Conservation (phyloP, 2,113 vertebrate species). For the Rattus rattus region DNA sequence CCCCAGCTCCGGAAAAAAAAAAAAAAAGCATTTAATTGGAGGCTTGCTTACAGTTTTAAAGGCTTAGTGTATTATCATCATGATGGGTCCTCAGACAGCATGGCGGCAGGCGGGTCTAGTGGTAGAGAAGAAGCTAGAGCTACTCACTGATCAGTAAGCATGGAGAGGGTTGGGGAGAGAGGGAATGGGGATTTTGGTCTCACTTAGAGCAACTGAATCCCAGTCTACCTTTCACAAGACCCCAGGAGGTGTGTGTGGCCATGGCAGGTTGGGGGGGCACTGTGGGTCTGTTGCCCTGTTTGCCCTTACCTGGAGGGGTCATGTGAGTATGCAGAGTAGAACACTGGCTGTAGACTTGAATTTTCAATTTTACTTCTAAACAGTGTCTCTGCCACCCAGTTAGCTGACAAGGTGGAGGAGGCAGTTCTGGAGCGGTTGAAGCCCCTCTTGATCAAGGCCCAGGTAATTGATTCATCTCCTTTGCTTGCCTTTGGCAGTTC, state of each 20-base stretch:
- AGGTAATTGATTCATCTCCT: constrained; percentile 68
- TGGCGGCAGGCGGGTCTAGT: background rate
- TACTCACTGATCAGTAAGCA: background rate
- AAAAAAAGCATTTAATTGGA: background rate
- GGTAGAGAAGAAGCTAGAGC: background rate
- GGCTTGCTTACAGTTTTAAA: background rate
- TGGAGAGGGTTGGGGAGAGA: background rate
- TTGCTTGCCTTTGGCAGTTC: background rate
- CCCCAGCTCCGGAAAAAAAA: too few relatives aligned
- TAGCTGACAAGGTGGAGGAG: constrained; percentile 79
- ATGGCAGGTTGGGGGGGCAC: background rate
- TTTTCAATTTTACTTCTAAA: constrained; percentile 61
- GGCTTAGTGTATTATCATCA: background rate
- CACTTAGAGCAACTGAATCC: background rate
- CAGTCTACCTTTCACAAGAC: background rate
- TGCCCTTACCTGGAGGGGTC: background rate
- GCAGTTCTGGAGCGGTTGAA: constrained; percentile 74
- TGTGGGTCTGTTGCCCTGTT: background rate
- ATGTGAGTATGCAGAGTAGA: background rate
- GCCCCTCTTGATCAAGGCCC: constrained; percentile 74
- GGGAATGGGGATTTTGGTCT: background rate
- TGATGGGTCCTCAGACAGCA: background rate
- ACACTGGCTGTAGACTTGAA: constrained; percentile 47
- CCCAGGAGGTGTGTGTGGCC: background rate
- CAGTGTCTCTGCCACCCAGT: constrained; percentile 68